Evolutionary conservation across 64 coral and sea anemone species (phyloP).

Genomic region (Stylophora pistillata): DNA sequence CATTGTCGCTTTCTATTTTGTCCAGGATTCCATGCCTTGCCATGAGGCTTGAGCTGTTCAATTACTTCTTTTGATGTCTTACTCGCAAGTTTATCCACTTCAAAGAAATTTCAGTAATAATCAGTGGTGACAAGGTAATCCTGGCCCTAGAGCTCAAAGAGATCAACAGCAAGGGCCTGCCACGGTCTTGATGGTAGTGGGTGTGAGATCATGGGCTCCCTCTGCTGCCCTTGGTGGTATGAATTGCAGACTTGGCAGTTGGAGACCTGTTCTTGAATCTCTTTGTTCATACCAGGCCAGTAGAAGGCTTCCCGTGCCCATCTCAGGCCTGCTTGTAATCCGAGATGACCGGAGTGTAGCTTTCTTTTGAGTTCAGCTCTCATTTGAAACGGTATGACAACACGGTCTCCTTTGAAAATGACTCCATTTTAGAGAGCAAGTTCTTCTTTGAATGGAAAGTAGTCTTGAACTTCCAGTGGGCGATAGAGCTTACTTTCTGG

Average conservation of each 20-base stretch:
- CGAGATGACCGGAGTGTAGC: slow-evolving; percentile 36
- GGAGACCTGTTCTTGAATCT: slow-evolving; percentile 43
- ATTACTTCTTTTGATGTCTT: no score
- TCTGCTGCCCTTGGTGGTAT: slow-evolving; percentile 2
- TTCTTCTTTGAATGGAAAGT: slow-evolving; percentile 36
- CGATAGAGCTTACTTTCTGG: not conserved
- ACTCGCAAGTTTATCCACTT: no score
- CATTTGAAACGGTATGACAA: slow-evolving; percentile 42
- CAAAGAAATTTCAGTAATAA: no score
- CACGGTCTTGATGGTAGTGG: slow-evolving; percentile 48
- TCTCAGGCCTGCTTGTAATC: slow-evolving; percentile 48
- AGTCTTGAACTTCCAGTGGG: not conserved
- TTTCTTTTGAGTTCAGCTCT: not conserved
- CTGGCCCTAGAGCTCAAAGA: slow-evolving; percentile 26
- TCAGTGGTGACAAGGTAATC: no score
- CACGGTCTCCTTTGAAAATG: slow-evolving; percentile 56
- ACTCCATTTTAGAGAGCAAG: slow-evolving; percentile 30
- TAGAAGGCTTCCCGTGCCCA: slow-evolving; percentile 48
- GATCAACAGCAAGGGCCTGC: slow-evolving; percentile 27
- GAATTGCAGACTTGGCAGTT: slow-evolving; percentile 29
- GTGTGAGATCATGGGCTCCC: slow-evolving; percentile 46
- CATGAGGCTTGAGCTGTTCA: no score
- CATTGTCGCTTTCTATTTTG: no score
- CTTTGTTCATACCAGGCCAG: no score
- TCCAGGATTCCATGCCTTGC: no score